Percentiles rank a stretch among this genome's conserved stretches.
phyloP scores from a whole-genome alignment of 2,113 vertebrate genomes.

The Anolis sagrei region DNA sequence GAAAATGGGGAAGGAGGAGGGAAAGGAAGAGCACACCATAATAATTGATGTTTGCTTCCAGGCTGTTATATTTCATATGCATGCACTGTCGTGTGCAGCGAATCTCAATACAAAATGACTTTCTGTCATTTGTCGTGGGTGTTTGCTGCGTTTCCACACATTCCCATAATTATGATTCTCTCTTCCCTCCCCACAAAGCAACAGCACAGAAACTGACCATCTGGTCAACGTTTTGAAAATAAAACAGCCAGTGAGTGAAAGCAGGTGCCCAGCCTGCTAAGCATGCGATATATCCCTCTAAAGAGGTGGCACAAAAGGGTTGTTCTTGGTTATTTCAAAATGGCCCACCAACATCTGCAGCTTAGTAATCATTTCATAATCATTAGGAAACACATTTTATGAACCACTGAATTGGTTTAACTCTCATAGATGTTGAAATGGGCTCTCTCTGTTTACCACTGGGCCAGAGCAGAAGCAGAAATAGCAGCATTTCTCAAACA shows the following conservation, averaged over 20 bases:
- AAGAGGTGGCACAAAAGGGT: constrained; percentile 27
- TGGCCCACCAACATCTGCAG: constrained; percentile 45
- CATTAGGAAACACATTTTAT: constrained; percentile 48
- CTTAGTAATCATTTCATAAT: constrained; percentile 41
- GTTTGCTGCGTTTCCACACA: not conserved
- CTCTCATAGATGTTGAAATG: constrained; percentile 26
- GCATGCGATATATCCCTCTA: not conserved
- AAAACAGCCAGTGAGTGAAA: not conserved
- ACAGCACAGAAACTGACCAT: constrained; percentile 13
- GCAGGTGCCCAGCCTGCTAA: constrained; percentile 17
- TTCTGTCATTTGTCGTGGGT: constrained; percentile 10
- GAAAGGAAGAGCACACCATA: constrained; percentile 1
- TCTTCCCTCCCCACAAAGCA: not conserved
- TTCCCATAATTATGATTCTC: not conserved
- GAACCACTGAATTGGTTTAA: constrained; percentile 45
- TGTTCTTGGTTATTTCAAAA: constrained; percentile 6
- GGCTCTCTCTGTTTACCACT: constrained; percentile 20
- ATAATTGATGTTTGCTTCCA: constrained; percentile 51
- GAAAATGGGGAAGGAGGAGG: not conserved
- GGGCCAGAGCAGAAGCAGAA: not conserved
- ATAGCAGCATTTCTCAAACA: not conserved
- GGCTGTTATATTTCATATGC: constrained; percentile 52
- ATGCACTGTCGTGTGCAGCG: constrained; percentile 22
- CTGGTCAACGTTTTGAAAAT: constrained; percentile 34
- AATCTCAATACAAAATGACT: constrained; percentile 43